Evolutionary conservation across 2,888 invertebrate genomes (phyloP).

Genomic region (Mimumesa dahlbomi): DNA sequence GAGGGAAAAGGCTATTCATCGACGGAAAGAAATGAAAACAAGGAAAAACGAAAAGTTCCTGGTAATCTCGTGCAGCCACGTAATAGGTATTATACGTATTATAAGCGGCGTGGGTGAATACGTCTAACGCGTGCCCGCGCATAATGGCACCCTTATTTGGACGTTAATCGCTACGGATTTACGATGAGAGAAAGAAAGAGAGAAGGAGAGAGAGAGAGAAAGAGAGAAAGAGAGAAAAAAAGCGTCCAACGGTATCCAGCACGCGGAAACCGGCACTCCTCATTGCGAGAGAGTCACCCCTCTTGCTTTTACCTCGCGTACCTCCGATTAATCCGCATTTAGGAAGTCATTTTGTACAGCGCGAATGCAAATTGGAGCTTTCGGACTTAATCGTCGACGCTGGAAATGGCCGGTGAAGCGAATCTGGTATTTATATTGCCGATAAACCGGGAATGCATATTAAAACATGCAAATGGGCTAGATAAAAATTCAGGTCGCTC

Average conservation of each 20-base stretch:
- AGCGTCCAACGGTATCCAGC: no score
- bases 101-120: no score
- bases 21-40: no score
- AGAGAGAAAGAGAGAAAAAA: no score
- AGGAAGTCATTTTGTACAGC: conserved; percentile 17
- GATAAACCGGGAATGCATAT: conserved; percentile 68
- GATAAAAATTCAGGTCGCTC: conserved; percentile 60
- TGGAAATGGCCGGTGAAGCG: conserved; percentile 60
- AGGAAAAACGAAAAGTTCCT: no score
- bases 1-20: no score
- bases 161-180: conserved; percentile 1
- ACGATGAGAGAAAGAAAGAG: conserved; percentile 25
- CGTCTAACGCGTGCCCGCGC: no score
- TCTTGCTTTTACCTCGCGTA: conserved; percentile 21
- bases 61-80: no score
- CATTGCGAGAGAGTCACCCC: neutral
- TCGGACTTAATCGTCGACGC: conserved; percentile 64
- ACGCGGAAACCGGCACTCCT: no score
- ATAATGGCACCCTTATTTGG: no score
- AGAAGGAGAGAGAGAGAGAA: conserved; percentile 6
- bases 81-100: conserved; percentile 19
- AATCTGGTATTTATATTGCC: conserved; percentile 69
- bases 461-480: conserved; percentile 66
- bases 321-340: conserved; percentile 41
- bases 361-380: conserved; percentile 64